Evolutionary conservation across 2,888 invertebrate species (phyloP).

Genomic region (Diachrysia chrysitis): DNA sequence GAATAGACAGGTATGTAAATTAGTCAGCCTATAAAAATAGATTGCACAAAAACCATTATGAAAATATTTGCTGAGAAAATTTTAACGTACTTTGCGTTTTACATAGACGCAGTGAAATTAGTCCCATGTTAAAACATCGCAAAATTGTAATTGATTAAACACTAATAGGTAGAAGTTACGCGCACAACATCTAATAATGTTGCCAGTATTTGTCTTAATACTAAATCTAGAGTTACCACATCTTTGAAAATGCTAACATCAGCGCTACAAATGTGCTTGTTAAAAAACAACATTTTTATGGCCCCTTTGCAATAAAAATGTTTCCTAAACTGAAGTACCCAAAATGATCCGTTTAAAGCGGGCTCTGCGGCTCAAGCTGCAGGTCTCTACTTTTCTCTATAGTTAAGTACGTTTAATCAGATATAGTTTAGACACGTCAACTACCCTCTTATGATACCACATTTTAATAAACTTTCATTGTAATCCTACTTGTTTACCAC

Average conservation of each 20-base stretch:
- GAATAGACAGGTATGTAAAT: constrained; percentile 72
- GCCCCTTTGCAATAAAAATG: constrained; percentile 82
- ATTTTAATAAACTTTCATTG: constrained; percentile 74
- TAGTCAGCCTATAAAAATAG: constrained; percentile 85
- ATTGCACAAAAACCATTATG: constrained; percentile 83
- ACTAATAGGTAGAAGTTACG: constrained; percentile 56
- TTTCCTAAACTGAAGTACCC: constrained; percentile 69
- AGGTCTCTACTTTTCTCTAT: constrained; percentile 66
- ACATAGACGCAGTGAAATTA: constrained; percentile 46
- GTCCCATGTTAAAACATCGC: constrained; percentile 44
- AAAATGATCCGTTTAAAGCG: constrained; percentile 72
- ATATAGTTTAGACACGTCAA: constrained; percentile 71
- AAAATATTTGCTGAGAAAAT: constrained; percentile 79
- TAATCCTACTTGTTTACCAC: constrained; percentile 80
- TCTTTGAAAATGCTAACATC: constrained; percentile 51
- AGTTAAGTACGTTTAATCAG: constrained; percentile 79
- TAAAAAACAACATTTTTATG: constrained; percentile 69
- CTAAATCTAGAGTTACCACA: constrained; percentile 57
- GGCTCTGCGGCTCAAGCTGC: constrained; percentile 68
- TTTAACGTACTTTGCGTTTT: constrained; percentile 58
- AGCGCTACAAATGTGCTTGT: constrained; percentile 62
- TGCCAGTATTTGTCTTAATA: constrained; percentile 52
- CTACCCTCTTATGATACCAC: constrained; percentile 74
- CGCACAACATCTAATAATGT: constrained; percentile 55
- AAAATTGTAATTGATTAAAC: constrained; percentile 44